phyloP scores from a whole-genome alignment of 1,140 invertebrate species.

The Trichoplusia ni region DNA sequence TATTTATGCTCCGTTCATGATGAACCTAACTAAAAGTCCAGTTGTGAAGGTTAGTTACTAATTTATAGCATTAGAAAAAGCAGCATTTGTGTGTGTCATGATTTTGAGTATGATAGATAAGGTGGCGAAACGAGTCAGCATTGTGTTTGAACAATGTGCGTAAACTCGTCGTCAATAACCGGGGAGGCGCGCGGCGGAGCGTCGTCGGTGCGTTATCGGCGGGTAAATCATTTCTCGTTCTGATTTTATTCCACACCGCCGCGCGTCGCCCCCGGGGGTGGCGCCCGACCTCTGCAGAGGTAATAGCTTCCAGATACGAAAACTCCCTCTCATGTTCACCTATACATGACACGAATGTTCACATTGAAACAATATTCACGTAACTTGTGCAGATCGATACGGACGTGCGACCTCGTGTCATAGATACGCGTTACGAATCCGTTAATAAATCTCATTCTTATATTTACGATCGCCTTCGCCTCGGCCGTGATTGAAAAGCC shows the following conservation, averaged over 20 bases:
- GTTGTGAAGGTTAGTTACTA: no score
- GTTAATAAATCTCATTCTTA: constrained; percentile 42
- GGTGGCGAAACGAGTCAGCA: constrained; percentile 34
- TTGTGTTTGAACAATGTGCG: constrained; percentile 51
- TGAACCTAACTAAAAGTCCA: no score
- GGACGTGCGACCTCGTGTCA: constrained; percentile 53
- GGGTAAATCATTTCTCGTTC: constrained; percentile 67
- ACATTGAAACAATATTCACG: constrained; percentile 71
- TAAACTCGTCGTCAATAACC: constrained; percentile 54
- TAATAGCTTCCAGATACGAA: constrained; percentile 68
- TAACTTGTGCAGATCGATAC: constrained; percentile 58
- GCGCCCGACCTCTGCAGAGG: constrained; percentile 44
- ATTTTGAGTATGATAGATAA: constrained; percentile 17
- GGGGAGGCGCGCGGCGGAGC: constrained; percentile 34
- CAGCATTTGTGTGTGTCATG: constrained; percentile 4
- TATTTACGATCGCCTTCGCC: constrained; percentile 28
- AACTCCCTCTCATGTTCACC: constrained; percentile 56
- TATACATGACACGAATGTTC: constrained; percentile 64
- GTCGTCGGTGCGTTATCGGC: constrained; percentile 50
- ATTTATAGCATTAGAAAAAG: no score
- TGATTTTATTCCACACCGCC: constrained; percentile 65
- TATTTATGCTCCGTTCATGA: no score
- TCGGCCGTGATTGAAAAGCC: constrained; percentile 51
- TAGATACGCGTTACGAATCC: constrained; percentile 55
- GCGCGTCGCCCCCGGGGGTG: constrained; percentile 44